A percentile compares a stretch with the other conserved stretches of the same genome.
These are phyloP conservation scores for Dicerorhinus sumatrensis DNA, from an alignment of 2,113 vertebrate genomes.

Conservation along the genomic window DNA sequence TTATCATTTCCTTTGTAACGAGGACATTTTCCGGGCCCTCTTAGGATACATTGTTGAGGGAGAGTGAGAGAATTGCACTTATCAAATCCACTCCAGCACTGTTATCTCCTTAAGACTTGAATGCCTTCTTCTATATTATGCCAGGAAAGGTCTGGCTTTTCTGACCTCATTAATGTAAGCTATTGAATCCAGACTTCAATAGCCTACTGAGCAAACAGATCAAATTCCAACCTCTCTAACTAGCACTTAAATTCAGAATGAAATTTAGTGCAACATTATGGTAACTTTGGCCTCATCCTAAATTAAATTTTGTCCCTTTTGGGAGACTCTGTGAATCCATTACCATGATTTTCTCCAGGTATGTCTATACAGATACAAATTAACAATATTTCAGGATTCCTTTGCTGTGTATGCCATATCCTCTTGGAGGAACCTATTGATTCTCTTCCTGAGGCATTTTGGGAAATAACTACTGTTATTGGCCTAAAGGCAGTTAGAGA, in stretches of 20 bases:
- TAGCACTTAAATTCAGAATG: neutral
- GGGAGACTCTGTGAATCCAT: neutral
- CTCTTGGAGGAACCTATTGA: neutral
- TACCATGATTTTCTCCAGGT: neutral
- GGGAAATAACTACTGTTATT: neutral
- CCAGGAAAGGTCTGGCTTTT: neutral
- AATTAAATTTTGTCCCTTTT: neutral
- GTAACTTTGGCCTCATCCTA: neutral
- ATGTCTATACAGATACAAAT: neutral
- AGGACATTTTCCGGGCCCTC: neutral
- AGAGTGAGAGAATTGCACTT: neutral
- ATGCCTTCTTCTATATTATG: neutral
- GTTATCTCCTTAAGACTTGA: neutral
- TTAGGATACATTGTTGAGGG: neutral
- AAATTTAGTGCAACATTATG: neutral
- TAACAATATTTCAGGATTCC: neutral
- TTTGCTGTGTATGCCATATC: neutral
- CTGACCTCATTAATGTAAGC: neutral
- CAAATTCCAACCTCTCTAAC: neutral
- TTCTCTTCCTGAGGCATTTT: neutral
- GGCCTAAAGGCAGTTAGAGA: neutral
- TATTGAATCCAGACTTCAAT: neutral
- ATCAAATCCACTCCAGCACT: neutral
- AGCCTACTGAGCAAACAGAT: neutral
- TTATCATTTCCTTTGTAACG: neutral